Base-by-base conservation (phyloP, 64 coral and sea anemone genomes). In the Dendrophyllia cribrosa region DNA sequence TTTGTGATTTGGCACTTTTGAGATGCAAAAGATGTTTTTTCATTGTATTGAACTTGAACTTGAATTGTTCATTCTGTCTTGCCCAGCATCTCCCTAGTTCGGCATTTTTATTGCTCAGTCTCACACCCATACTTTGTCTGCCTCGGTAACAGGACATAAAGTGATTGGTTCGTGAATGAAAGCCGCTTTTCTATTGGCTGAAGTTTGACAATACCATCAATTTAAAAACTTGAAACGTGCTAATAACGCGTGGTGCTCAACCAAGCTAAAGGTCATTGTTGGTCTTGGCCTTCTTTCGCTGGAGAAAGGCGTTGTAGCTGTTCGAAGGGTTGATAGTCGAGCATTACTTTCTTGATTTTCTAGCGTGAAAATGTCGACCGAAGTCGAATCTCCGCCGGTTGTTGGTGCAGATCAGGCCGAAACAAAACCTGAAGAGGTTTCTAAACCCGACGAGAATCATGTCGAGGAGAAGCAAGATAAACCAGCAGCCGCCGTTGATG, bases 211-310 rank as follows among this genome's bases (percentile, higher is more conserved):
- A 97, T 91, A 93, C 95, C 92, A 88, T 97, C 95, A 97, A 97
- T 97, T 97, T 97, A 97, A 94, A 90, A 97, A 77, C 95, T 97
- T 97, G 91, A 97, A 96, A 90, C 95, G 95, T 94, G 92, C 92
- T 94, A 97, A 97, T 89, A 97, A 97, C 95, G 95, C 91, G 95
- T 97, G 95, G 95, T 94, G 88, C 82, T 93, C 91, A 86, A 87
- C 75, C 66, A 94, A 91, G 75, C 92, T 93, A 97, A 97, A 97
- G 95, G 95, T 97, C 95, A 97, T 93, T 91, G 85, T 94, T 83
- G 75, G 95, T 92, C 83, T 93, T 92, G 92, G 95, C 88, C 92
- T 97, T 89, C 59, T 72, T 76, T 94, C 79, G 84, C 93, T 89
- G 17, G 49, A 78, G 70, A 26, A 91, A 97, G 95, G 95, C 95